Evolutionary conservation across 2,113 vertebrate species (phyloP), one percentile per base, ranked within the genome.

Genomic region (Rhea pennata): DNA sequence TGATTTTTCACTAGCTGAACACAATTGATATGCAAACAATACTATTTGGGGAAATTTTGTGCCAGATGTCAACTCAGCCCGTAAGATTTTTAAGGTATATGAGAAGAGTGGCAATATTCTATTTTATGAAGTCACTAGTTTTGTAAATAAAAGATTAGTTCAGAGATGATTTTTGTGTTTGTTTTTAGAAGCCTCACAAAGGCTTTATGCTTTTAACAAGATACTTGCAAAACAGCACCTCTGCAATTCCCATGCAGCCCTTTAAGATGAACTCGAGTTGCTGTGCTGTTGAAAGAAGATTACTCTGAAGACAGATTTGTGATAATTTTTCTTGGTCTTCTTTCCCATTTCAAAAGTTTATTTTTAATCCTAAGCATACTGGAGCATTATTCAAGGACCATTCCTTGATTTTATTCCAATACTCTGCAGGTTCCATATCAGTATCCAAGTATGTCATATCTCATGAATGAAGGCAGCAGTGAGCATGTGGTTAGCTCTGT

Each of bases 401-500:
- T 61, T 87, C 72, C 87, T 93, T 88, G 61, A 42, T 96, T 96
- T 93, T 84, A 50, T 87, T 85, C 46, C 61, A n/a, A 44, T 8
- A 53, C 65, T 90, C 61, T 93, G 84, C 85, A 56, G 23, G 33
- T 61, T 95, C 69, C 85, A 29, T 51, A 46, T 72, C 74, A 72
- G 81, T 59, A 53, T 96, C 75, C 64, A 65, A 61, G 24, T 39
- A 24, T 80, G 77, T 39, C 59, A 11, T 29, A 5, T 64, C 78
- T 84, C 80, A 93, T 66, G 69, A 95, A 95, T 58, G 59, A 86
- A 84, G 82, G 51, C 81, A 93, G 74, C 73, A 75, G 44, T 16
- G 42, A 95, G 81, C 95, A 89, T 93, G 95, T 96, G 97, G 94
- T 86, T 86, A 78, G 87, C 97, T 94, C 96, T 48, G 89, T 92